Conservation (phyloP, 2,113 vertebrate species). For the Notechis scutatus region DNA sequence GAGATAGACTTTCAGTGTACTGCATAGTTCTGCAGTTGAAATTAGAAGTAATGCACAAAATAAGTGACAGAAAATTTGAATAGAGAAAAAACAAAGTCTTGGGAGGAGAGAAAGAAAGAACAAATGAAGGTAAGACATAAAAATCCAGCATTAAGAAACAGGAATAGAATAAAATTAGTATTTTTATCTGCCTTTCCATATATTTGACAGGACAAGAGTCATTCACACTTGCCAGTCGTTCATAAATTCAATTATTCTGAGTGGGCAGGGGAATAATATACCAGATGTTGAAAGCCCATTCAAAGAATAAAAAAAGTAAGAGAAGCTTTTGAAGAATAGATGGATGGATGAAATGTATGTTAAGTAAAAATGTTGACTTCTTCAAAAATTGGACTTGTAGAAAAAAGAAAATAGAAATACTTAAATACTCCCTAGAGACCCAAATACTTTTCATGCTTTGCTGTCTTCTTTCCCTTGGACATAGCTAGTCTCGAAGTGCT, state of each 20-base stretch:
- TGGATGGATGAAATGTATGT: not conserved
- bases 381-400: not conserved
- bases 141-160: not conserved
- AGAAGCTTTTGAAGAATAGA: not conserved
- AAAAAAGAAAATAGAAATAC: not conserved
- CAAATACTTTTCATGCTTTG: not conserved
- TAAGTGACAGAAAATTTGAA: not conserved
- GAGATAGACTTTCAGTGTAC: not conserved
- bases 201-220: not conserved
- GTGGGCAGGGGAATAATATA: not conserved
- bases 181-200: not conserved
- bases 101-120: not conserved
- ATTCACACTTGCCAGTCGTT: not conserved
- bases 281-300: slow-evolving; percentile 7
- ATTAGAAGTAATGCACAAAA: not conserved
- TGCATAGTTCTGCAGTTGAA: not conserved
- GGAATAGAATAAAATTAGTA: not conserved
- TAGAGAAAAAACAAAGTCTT: not conserved
- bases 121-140: not conserved
- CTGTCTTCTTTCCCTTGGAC: not conserved
- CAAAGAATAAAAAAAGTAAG: not conserved
- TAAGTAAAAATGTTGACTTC: not conserved
- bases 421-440: not conserved
- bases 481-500: not conserved
- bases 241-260: not conserved